Conservation (phyloP, 35 echinoderm and acorn worm species). For the Ophioderma brevispina region DNA sequence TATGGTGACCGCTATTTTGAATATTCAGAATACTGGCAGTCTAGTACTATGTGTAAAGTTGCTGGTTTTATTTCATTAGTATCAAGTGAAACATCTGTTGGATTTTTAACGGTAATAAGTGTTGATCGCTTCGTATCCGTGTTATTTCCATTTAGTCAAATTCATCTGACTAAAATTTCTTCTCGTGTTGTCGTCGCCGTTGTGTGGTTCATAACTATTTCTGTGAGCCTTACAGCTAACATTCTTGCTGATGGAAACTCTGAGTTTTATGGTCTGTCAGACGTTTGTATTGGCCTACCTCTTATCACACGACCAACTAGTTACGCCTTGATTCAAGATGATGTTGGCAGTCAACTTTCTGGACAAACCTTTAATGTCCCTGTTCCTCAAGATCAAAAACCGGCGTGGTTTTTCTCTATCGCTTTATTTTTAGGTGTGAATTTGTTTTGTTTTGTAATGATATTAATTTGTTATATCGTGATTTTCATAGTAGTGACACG, state of each 20-base stretch:
- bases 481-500: conserved; percentile 24
- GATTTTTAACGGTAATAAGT: conserved; percentile 23
- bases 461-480: conserved; percentile 20
- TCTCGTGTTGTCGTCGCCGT: not conserved
- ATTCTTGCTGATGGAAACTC: not conserved
- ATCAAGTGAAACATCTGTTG: conserved; percentile 41
- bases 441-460: conserved; percentile 1
- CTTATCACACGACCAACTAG: conserved; percentile 12
- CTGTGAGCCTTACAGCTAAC: not conserved
- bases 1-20: conserved; percentile 19
- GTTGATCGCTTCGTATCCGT: conserved; percentile 19
- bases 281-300: conserved; percentile 35
- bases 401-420: conserved; percentile 10
- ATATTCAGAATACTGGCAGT: not conserved
- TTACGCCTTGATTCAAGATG: not conserved
- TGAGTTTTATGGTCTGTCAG: conserved; percentile 13
- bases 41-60: conserved; percentile 20
- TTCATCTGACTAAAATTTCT: not conserved
- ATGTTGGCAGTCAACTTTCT: not conserved
- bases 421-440: conserved; percentile 14
- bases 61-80: conserved; percentile 13
- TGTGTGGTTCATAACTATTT: not conserved
- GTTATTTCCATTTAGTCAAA: not conserved
- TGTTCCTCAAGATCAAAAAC: not conserved
- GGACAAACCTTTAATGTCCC: not conserved